These are phyloP conservation scores for Hirudo medicinalis DNA, from an alignment of 1,140 invertebrate genomes.

Conservation along the genomic window DNA sequence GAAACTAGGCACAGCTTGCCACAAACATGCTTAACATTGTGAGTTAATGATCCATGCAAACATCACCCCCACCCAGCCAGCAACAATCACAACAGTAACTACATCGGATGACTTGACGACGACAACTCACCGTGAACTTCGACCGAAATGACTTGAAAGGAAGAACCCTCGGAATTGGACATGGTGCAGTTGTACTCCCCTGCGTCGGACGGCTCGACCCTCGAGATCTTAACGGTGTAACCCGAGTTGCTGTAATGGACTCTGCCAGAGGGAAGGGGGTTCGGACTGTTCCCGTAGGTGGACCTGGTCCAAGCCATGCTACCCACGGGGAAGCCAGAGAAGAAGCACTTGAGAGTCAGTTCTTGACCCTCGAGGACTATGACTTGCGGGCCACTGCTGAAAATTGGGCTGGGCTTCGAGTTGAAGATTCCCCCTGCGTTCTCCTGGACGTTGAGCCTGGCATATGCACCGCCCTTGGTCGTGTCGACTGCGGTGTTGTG, in stretches of 20 bases:
- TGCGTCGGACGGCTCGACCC: slow-evolving; percentile 27
- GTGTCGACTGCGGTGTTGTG: neutral
- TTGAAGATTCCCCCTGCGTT: neutral
- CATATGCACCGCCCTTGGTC: neutral
- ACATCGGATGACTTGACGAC: no score
- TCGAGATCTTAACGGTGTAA: neutral
- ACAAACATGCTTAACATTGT: no score
- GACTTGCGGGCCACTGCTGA: neutral
- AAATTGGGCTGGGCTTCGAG: neutral
- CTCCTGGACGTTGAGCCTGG: neutral
- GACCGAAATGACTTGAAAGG: slow-evolving; percentile 33
- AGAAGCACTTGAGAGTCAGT: neutral
- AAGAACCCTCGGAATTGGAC: slow-evolving; percentile 30
- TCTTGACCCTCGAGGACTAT: neutral
- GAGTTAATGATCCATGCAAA: no score
- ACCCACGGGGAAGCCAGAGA: neutral
- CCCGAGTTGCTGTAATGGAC: no score
- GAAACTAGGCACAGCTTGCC: no score
- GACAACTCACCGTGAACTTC: slow-evolving; percentile 27
- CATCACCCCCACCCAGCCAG: no score
- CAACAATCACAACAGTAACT: no score
- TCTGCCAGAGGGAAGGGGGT: neutral
- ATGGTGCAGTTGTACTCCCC: slow-evolving; percentile 34
- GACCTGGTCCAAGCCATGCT: no score
- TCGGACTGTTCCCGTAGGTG: no score